Evolutionary conservation across 2,797 vertebrate species (phyloP).

Genomic region (Odontamblyopus lacepedii): DNA sequence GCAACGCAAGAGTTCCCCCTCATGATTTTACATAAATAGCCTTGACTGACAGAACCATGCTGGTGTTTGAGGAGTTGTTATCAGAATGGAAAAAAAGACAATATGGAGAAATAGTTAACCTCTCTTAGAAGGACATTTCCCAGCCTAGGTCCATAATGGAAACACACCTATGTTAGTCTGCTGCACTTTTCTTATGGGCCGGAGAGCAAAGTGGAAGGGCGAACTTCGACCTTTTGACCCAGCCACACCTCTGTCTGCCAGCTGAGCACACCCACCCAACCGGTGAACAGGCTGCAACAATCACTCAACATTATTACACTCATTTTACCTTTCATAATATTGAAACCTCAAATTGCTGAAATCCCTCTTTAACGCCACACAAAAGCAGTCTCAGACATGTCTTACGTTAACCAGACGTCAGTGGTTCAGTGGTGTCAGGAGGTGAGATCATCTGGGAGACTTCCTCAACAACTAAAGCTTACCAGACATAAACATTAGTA

Average conservation of each 20-base stretch:
- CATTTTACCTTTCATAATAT: not conserved
- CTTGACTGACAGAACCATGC: not conserved
- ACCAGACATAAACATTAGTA: slow-evolving; percentile 24
- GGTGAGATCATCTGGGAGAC: slow-evolving; percentile 58
- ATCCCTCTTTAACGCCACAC: not conserved
- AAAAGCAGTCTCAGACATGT: slow-evolving; percentile 23
- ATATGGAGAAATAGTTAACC: not conserved
- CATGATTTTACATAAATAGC: not conserved
- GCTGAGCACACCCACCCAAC: slow-evolving; percentile 23
- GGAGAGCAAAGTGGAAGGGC: slow-evolving; percentile 37
- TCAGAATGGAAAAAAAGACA: not conserved
- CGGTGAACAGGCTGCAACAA: not conserved
- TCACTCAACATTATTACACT: not conserved
- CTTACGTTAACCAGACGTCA: slow-evolving; percentile 39
- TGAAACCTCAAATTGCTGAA: not conserved
- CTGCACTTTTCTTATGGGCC: slow-evolving; percentile 28
- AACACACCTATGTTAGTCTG: slow-evolving; percentile 1
- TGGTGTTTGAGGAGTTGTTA: not conserved
- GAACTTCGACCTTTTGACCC: slow-evolving; percentile 56
- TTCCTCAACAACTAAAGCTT: slow-evolving; percentile 21
- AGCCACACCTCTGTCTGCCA: slow-evolving; percentile 51
- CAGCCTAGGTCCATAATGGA: slow-evolving; percentile 10
- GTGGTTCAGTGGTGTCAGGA: slow-evolving; percentile 52
- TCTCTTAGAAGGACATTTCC: slow-evolving; percentile 4
- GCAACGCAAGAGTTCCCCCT: not conserved